Evolutionary conservation across 2,113 vertebrate species (phyloP).

Genomic region (Proterorhinus semilunaris): DNA sequence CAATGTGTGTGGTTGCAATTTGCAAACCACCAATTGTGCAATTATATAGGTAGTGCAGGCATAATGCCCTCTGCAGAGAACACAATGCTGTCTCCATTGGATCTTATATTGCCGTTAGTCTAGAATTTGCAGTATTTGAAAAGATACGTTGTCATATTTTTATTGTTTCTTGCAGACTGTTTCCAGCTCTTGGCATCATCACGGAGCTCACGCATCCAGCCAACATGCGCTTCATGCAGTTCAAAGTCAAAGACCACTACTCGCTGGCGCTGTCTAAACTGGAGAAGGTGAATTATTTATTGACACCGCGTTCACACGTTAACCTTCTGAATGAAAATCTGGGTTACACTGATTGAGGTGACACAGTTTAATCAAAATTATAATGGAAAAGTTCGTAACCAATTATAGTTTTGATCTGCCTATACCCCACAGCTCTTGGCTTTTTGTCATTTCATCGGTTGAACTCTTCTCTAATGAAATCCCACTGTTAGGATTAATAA

Average conservation of each 20-base stretch:
- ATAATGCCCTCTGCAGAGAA: too few species aligned
- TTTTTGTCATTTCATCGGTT: conserved; percentile 1
- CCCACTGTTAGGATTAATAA: neutral
- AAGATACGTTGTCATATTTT: neutral
- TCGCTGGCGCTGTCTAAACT: conserved; percentile 82
- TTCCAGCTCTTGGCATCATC: conserved; percentile 83
- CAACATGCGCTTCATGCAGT: conserved; percentile 88
- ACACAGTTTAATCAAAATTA: conserved; percentile 1
- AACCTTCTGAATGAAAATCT: neutral
- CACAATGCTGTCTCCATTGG: too few species aligned
- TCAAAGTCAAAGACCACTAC: conserved; percentile 84
- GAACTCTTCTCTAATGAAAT: conserved; percentile 2
- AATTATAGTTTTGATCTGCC: neutral
- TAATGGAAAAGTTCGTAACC: conserved; percentile 1
- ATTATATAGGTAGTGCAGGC: too few species aligned
- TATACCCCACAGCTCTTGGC: neutral
- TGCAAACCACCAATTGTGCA: too few species aligned
- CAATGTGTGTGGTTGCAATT: too few species aligned
- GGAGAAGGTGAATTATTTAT: conserved; percentile 76
- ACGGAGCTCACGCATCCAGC: conserved; percentile 84
- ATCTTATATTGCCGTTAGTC: too few species aligned
- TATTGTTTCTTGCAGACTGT: conserved; percentile 66
- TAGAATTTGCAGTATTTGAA: too few species aligned
- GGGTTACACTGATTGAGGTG: neutral
- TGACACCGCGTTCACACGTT: neutral